Conservation (phyloP, 1,140 invertebrate species). For the Microplitis demolitor region DNA sequence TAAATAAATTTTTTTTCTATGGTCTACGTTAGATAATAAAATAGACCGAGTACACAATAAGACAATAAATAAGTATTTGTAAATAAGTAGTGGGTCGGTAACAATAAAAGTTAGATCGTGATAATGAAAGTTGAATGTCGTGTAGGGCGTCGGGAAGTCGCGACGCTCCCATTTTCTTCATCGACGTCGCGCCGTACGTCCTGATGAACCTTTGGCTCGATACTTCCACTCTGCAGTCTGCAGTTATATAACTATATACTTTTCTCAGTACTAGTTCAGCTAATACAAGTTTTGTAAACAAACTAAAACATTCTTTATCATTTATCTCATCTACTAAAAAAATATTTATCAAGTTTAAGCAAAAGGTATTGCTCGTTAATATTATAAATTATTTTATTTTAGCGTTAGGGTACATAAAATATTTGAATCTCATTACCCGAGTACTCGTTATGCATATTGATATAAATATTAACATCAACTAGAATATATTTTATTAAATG, state of each 20-base stretch:
- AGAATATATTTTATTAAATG: no score
- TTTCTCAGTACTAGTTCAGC: no score
- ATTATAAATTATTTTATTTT: neutral
- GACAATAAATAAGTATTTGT: no score
- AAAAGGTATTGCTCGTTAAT: neutral
- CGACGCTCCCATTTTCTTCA: slow-evolving; percentile 28
- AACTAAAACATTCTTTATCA: neutral
- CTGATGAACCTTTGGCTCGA: slow-evolving; percentile 10
- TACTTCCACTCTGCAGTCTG: slow-evolving; percentile 9
- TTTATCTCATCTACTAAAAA: neutral
- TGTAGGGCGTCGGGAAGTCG: slow-evolving; percentile 28
- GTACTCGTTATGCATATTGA: no score
- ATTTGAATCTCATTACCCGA: no score
- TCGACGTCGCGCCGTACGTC: slow-evolving; percentile 20
- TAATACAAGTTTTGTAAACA: neutral
- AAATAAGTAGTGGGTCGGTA: no score
- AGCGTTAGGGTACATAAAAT: no score
- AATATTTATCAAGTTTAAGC: neutral
- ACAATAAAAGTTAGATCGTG: neutral
- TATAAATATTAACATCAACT: no score
- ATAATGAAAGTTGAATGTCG: slow-evolving; percentile 5
- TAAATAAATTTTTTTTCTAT: neutral
- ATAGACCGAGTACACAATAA: no score
- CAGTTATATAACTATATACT: neutral
- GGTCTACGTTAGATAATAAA: no score